Base-by-base conservation (phyloP, 1,140 invertebrate species). In the Bombyx mandarina region DNA sequence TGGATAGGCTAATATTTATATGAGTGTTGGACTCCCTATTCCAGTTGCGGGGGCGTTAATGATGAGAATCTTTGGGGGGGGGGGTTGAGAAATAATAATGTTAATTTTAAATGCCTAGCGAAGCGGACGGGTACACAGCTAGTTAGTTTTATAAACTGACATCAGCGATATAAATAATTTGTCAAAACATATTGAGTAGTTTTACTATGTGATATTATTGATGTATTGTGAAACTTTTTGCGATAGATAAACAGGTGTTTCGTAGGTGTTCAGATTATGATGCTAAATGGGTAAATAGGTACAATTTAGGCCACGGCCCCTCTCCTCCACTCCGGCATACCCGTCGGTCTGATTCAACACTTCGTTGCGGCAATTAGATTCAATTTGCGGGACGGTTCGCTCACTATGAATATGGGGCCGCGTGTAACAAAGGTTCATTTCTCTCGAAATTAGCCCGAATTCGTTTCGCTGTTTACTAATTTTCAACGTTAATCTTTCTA, bases 281-380 rank as follows among this genome's bases (percentile, higher is more conserved):
- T 77, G 70, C 70, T 77, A 84, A 82, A 72, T 82, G 77, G 72
- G 76, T 81, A 84, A 84, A 84, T 85, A 78, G 76, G 73, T 61
- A 61, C 79, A 81, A 84, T 86, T 86, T 77, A 83, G 81, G 79
- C 73, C 83, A 76, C 57, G 64, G 69, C 67, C 56, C 56, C 67
- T 63, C 63, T 68, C 12, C 53, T 18, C 52, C 65, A 68, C 67
- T 51, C 57, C 66, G 61, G 60, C 71, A 68, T 52, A 45, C 50
- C 54, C 56, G 67, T 55, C 70, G 67, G 77, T 66, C 83, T 84
- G 81, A 86, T 86, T 86, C 83, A 86, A 80, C 83, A 79, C 83
- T 86, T 84, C 75, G 79, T 84, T 82, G 77, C 62, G 75, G 83
- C 83, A 86, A 86, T 86, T 86, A 86, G 80, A 79, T 75, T 73